Percentiles rank a stretch among this genome's conserved stretches.
These are phyloP conservation scores for Momotus momota DNA, from an alignment of 2,797 vertebrate species.

Conservation along the genomic window DNA sequence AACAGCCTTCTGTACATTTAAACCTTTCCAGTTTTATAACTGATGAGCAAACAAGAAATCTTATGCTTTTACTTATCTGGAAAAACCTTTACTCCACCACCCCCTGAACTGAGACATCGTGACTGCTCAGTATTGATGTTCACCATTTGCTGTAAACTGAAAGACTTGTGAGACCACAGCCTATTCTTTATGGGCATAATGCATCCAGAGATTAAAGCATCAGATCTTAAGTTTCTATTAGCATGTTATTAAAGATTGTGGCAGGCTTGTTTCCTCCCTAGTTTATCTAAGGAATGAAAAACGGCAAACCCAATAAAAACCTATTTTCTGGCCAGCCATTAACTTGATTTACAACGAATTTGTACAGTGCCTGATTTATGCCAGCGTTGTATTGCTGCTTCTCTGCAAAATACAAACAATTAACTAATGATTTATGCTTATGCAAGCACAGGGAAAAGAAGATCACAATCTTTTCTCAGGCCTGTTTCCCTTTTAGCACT, in stretches of 20 bases:
- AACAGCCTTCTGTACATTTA: neutral
- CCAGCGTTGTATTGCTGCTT: neutral
- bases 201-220: neutral
- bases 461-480: neutral
- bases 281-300: constrained; percentile 40
- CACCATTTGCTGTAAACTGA: neutral
- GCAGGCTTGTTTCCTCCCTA: constrained; percentile 24
- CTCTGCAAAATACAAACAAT: constrained; percentile 10
- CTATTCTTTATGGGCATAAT: neutral
- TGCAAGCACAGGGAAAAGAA: neutral
- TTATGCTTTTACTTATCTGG: neutral
- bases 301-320: neutral
- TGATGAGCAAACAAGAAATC: neutral
- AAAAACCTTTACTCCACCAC: neutral
- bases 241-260: neutral
- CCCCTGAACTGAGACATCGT: neutral
- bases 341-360: constrained; percentile 33
- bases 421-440: constrained; percentile 11
- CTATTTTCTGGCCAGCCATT: constrained; percentile 10
- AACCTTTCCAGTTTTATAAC: neutral
- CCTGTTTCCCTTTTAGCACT: neutral
- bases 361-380: neutral
- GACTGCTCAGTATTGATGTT: neutral
- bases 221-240: constrained; percentile 39
- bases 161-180: neutral